Conservation (phyloP, 2,797 vertebrate species). For the Hippoglossus hippoglossus region DNA sequence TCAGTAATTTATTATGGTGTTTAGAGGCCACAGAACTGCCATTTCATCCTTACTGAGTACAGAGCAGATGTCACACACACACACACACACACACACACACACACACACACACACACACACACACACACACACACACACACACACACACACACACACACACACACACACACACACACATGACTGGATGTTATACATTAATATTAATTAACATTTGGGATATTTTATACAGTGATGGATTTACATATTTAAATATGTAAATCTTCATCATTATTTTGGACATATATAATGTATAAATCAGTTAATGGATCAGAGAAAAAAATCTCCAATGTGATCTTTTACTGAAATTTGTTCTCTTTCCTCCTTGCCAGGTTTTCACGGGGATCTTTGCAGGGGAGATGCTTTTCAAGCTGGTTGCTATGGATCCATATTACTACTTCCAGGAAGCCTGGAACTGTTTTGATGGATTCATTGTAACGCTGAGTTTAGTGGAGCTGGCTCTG, state of each 20-base stretch:
- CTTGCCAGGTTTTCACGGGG: constrained; percentile 94
- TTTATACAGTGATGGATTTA: background rate
- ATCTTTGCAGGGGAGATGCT: constrained; percentile 99
- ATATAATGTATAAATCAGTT: constrained; percentile 1
- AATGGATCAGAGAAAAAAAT: background rate
- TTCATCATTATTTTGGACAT: background rate
- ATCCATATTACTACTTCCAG: constrained; percentile 99
- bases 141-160: too few relatives aligned
- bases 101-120: background rate
- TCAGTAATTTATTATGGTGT: constrained; percentile 43
- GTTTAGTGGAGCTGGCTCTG: constrained; percentile 96
- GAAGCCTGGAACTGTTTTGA: constrained; percentile 99
- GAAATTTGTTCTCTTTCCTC: constrained; percentile 26
- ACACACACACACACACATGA: too few relatives aligned
- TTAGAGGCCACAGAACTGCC: constrained; percentile 12
- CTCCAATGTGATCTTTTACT: background rate
- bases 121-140: background rate
- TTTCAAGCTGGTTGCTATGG: constrained; percentile 98
- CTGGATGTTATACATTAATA: constrained; percentile 4
- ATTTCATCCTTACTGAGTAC: constrained; percentile 21
- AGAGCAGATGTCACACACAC: constrained; percentile 7
- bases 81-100: constrained; percentile 25
- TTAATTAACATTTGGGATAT: background rate
- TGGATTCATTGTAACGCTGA: constrained; percentile 97
- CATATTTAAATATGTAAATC: too few relatives aligned